Evolutionary conservation across 2,888 invertebrate genomes (phyloP).

Genomic region (Nymphalis urticae): DNA sequence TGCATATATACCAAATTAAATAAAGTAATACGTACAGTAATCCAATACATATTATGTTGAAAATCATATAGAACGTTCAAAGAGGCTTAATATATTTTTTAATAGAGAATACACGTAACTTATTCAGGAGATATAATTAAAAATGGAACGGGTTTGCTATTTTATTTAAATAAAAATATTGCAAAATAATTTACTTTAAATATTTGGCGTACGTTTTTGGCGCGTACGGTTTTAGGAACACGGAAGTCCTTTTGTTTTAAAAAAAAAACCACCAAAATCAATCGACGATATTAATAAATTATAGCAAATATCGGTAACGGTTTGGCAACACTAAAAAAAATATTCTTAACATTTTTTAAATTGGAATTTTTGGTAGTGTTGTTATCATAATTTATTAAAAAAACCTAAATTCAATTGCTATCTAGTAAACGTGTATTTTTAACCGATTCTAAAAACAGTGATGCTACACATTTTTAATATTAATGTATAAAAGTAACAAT

Average conservation of each 20-base stretch:
- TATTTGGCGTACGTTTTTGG: constrained; percentile 20
- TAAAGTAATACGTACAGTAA: no score
- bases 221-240: constrained; percentile 3
- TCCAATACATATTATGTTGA: no score
- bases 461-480: constrained; percentile 16
- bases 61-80: no score
- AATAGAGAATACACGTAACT: no score
- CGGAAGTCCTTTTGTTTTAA: neutral
- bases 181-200: neutral
- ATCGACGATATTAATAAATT: neutral
- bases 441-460: constrained; percentile 9
- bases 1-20: no score
- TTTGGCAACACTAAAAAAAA: constrained; percentile 7
- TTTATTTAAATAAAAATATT: neutral
- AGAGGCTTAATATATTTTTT: no score
- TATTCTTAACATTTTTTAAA: neutral
- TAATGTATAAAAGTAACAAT: constrained; percentile 34
- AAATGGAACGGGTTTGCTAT: neutral
- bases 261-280: neutral
- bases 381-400: neutral
- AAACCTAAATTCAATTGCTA: neutral
- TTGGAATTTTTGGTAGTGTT: neutral
- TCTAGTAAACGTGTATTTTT: neutral
- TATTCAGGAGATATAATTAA: neutral
- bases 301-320: neutral